phyloP scores from a whole-genome alignment of 2,888 invertebrate species.

The Diloba caeruleocephala region DNA sequence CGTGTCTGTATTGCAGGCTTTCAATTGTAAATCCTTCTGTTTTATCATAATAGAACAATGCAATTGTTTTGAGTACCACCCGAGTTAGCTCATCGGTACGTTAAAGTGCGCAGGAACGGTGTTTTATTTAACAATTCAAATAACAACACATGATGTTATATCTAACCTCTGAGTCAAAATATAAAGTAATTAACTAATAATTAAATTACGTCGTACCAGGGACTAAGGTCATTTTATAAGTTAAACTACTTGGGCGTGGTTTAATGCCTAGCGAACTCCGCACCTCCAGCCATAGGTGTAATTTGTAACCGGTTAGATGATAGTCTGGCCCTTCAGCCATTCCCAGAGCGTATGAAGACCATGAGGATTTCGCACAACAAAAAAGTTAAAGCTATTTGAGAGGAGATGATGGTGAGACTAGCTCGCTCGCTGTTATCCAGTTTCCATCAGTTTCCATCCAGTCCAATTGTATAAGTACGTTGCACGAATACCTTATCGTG shows the following conservation, averaged over 20 bases:
- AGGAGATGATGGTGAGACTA: constrained; percentile 22
- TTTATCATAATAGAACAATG: constrained; percentile 44
- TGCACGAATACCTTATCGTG: too few relatives aligned
- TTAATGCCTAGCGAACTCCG: too few relatives aligned
- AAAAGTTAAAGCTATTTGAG: too few relatives aligned
- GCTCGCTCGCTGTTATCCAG: constrained; percentile 6
- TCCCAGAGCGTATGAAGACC: too few relatives aligned
- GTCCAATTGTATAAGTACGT: too few relatives aligned
- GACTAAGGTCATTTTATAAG: constrained; percentile 44
- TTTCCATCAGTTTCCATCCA: too few relatives aligned
- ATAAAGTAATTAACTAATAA: constrained; percentile 43
- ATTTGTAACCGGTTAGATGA: too few relatives aligned
- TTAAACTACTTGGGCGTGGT: constrained; percentile 11
- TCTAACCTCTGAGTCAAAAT: constrained; percentile 43
- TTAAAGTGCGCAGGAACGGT: constrained; percentile 26
- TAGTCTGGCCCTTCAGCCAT: too few relatives aligned
- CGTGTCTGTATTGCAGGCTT: constrained; percentile 20
- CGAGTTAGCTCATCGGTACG: constrained; percentile 16
- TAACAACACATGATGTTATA: constrained; percentile 18
- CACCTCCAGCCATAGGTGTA: too few relatives aligned
- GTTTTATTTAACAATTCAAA: constrained; percentile 35
- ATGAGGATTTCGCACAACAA: too few relatives aligned
- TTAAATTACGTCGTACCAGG: constrained; percentile 30
- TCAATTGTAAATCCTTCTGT: constrained; percentile 24
- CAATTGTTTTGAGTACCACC: constrained; percentile 37